phyloP scores from a whole-genome alignment of 2,888 invertebrate genomes.

The Drosophila atripex region DNA sequence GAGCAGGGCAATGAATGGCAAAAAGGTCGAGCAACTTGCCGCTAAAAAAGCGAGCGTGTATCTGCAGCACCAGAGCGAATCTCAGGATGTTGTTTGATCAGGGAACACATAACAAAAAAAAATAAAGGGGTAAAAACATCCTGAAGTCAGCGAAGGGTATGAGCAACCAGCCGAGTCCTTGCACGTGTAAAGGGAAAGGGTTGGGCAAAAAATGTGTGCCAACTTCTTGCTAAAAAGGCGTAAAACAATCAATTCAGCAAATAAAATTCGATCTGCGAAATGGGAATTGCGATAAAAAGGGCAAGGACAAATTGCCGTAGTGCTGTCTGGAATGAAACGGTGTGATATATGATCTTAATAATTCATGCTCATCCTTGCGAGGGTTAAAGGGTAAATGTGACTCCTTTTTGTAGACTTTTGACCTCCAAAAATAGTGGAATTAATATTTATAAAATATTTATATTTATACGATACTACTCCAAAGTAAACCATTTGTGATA shows the following conservation, averaged over 20 bases:
- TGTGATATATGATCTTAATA: constrained; percentile 48
- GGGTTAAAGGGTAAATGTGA: constrained; percentile 17
- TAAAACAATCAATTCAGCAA: constrained; percentile 75
- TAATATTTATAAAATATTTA: background rate
- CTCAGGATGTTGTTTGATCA: constrained; percentile 47
- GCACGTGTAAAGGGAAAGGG: constrained; percentile 66
- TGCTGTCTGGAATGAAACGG: constrained; percentile 58
- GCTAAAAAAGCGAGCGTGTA: constrained; percentile 60
- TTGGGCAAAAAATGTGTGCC: constrained; percentile 62
- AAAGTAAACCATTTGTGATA: background rate
- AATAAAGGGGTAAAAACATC: constrained; percentile 55
- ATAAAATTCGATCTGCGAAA: constrained; percentile 75
- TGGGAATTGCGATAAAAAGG: constrained; percentile 44
- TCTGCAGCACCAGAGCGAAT: constrained; percentile 81
- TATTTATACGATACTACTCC: background rate
- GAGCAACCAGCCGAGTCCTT: constrained; percentile 10
- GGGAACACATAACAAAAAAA: background rate
- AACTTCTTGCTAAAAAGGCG: constrained; percentile 72
- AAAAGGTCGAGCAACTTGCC: constrained; percentile 71
- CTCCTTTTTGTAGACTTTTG: constrained; percentile 8
- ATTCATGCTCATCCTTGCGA: constrained; percentile 18
- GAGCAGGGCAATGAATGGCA: constrained; percentile 82
- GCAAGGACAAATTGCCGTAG: constrained; percentile 65
- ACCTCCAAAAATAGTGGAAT: background rate
- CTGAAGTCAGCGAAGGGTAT: constrained; percentile 8